Evolutionary conservation across 2,797 vertebrate genomes (phyloP).

Genomic region (Eospalax fontanierii): DNA sequence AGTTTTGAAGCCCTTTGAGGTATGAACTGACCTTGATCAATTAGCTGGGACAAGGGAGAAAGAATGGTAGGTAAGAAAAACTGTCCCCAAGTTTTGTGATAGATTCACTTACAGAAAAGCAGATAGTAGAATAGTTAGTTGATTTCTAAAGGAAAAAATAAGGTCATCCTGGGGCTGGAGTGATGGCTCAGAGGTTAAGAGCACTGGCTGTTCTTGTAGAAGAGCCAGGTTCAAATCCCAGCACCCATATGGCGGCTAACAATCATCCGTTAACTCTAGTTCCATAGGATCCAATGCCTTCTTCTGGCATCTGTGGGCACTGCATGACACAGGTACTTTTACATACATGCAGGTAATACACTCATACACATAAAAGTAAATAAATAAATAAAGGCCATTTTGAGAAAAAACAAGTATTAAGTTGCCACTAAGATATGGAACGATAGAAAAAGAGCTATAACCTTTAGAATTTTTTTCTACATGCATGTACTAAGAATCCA

Average conservation of each 20-base stretch:
- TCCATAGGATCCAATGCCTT: too few species aligned
- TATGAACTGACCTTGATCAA: background rate
- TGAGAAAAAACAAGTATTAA: constrained; percentile 42
- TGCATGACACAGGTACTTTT: too few species aligned
- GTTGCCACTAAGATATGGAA: background rate
- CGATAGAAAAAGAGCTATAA: background rate
- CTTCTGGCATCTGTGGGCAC: too few species aligned
- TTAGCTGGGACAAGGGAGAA: background rate
- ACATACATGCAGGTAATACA: too few species aligned
- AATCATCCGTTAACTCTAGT: too few species aligned
- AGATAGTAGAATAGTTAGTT: constrained; percentile 29
- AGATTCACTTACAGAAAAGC: constrained; percentile 14
- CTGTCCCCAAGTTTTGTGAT: background rate
- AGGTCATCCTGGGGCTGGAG: too few species aligned
- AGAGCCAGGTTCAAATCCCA: too few species aligned
- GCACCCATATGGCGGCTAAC: too few species aligned
- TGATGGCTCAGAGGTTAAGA: too few species aligned
- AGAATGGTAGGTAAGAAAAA: background rate
- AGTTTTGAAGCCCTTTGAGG: background rate
- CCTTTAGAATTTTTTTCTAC: background rate
- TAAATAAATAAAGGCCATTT: constrained; percentile 23
- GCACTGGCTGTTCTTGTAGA: too few species aligned
- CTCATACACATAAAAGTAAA: too few species aligned
- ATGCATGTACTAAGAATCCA: background rate
- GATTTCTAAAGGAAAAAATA: constrained; percentile 43